Base-by-base conservation (phyloP, 2,888 invertebrate species). In the Catocala fraxini region DNA sequence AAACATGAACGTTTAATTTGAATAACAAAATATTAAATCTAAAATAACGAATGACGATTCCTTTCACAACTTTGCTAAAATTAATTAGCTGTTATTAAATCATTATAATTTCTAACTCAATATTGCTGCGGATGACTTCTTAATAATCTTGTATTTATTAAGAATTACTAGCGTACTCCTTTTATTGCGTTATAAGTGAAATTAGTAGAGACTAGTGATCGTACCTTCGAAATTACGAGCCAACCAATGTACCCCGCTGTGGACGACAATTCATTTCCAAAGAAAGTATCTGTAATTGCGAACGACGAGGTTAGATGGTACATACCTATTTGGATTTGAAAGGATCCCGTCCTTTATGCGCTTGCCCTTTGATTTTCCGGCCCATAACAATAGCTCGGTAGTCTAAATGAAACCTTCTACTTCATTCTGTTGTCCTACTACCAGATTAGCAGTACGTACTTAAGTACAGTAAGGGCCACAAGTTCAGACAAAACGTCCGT, bases 221-320 rank as follows among this genome's bases (percentile, higher is more conserved):
- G 0, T 39, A 39, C 25, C 6, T 47, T 15, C 5, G 10, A 47
- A 46, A 55, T 33, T 48, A 10, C 1, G 10, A 6, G 10, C 48
- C 13, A 39, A 46, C 39, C 12, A 54, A 59, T 25, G 34, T 35
- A 15, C 64, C 62, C 56, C 65, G 61, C 73, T 79, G 79, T 61
- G 67, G 79, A 81, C 79, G 83, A 87, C 84, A 86, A 83, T 83
- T 73, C 80, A 74, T 84, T 83, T 73, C 80, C 82, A 80, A 83
- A 85, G 86, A 84, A 89, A 84, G 77, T 86, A 85, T 81, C 83
- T 83, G 82, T 88, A 89, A 90, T 90, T 89, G 87, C 84, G 82
- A 81, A 70, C 74, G 68, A 59, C 71, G 79, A 80, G 85, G 86
- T 86, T 85, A 87, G 85, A 84, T 85, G 55, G 80, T 47, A 13